A percentile compares a stretch with the other conserved stretches of the same genome.
phyloP scores from a whole-genome alignment of 2,888 invertebrate genomes.

The Cephus pygmeus region DNA sequence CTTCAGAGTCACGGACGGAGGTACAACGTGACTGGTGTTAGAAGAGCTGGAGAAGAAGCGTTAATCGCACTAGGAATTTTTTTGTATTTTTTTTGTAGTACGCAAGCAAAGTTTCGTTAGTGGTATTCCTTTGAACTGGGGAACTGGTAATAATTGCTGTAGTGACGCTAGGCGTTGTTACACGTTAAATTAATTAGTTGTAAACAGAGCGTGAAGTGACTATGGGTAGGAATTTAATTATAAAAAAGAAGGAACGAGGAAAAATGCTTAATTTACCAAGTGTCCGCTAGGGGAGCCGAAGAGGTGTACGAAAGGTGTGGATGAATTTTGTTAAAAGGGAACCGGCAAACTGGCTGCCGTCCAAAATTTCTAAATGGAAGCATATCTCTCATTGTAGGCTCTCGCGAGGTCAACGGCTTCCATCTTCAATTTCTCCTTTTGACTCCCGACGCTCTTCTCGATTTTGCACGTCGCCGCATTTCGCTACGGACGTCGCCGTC shows the following conservation, averaged over 20 bases:
- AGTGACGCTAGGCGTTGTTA: neutral
- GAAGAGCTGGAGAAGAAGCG: neutral
- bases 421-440: neutral
- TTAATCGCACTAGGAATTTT: neutral
- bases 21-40: neutral
- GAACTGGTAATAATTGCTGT: neutral
- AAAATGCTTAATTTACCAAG: neutral
- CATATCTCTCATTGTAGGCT: conserved; percentile 52
- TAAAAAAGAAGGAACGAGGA: neutral
- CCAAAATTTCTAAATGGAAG: conserved; percentile 59
- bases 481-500: conserved; percentile 29
- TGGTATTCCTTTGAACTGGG: neutral
- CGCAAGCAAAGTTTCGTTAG: neutral
- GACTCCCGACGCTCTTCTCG: conserved; percentile 9
- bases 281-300: neutral
- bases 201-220: neutral
- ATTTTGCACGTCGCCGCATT: conserved; percentile 31
- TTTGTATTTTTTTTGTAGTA: neutral
- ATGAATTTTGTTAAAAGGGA: neutral
- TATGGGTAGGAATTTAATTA: neutral
- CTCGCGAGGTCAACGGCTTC: conserved; percentile 52
- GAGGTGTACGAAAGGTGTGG: neutral
- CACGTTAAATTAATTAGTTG: neutral
- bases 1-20: neutral
- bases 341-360: neutral